Evolutionary conservation across 2,888 invertebrate species (phyloP).

Genomic region (Ophion costatus): DNA sequence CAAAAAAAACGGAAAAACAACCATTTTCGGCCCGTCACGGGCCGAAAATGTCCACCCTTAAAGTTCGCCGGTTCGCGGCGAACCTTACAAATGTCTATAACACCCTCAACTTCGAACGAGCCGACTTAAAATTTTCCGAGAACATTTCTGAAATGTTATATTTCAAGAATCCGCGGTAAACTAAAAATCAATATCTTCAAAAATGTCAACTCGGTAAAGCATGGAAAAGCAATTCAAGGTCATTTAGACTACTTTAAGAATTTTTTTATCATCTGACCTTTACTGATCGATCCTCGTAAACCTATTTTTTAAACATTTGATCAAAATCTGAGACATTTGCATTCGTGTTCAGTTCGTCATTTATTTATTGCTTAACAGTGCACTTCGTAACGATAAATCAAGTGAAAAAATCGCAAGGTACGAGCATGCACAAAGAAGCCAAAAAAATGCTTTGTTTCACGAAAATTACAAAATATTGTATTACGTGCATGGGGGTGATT

Average conservation of each 20-base stretch:
- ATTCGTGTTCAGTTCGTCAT: background rate
- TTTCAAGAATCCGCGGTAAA: too few species aligned
- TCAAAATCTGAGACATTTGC: background rate
- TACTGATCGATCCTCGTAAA: background rate
- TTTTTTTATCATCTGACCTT: background rate
- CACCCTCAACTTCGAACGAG: too few species aligned
- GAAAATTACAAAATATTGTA: background rate
- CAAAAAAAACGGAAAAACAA: too few species aligned
- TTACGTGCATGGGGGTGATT: background rate
- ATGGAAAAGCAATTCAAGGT: background rate
- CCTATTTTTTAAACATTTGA: background rate
- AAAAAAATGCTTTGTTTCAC: background rate
- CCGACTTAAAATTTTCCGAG: too few species aligned
- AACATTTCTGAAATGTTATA: too few species aligned
- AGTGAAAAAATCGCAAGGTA: too few species aligned
- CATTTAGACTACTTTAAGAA: background rate
- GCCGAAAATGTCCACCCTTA: too few species aligned
- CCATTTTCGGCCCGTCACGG: too few species aligned
- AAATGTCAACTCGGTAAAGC: background rate
- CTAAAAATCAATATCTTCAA: too few species aligned
- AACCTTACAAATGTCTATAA: too few species aligned
- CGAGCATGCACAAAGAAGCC: too few species aligned
- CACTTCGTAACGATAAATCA: background rate
- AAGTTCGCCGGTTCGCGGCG: too few species aligned
- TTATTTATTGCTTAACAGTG: background rate